A percentile compares a stretch with the other conserved stretches of the same genome.
Conservation (phyloP, 1,140 invertebrate genomes). For the Ceratoteleas bidentatus region DNA sequence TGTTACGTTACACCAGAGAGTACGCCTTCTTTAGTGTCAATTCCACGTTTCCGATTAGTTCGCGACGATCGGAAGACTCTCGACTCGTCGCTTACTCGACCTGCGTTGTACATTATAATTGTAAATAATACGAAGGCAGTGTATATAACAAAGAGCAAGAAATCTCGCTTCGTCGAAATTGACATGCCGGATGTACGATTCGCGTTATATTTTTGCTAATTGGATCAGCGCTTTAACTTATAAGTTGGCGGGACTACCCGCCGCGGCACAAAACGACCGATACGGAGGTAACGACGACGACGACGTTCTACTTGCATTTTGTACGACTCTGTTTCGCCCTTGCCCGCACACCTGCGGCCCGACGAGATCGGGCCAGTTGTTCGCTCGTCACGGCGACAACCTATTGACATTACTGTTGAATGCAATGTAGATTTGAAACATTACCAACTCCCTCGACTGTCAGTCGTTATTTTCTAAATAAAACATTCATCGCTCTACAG, state of each 20-base stretch:
- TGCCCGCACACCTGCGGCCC: constrained; percentile 15
- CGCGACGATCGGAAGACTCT: constrained; percentile 32
- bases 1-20: constrained; percentile 47
- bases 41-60: constrained; percentile 51
- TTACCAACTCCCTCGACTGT: constrained; percentile 49
- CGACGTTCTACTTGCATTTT: constrained; percentile 42
- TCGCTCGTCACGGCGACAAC: constrained; percentile 42
- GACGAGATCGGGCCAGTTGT: constrained; percentile 35
- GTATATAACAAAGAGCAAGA: constrained; percentile 63
- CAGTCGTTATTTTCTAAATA: constrained; percentile 63
- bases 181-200: constrained; percentile 42
- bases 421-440: constrained; percentile 58
- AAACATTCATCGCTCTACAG: constrained; percentile 51
- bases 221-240: constrained; percentile 45
- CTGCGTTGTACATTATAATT: constrained; percentile 74
- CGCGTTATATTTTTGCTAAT: constrained; percentile 60
- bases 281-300: constrained; percentile 13
- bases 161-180: constrained; percentile 50
- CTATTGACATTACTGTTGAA: constrained; percentile 54
- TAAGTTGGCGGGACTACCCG: constrained; percentile 53
- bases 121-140: constrained; percentile 72
- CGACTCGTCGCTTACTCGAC: constrained; percentile 55
- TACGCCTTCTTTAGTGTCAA: constrained; percentile 57
- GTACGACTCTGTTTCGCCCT: constrained; percentile 30
- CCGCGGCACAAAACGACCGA: constrained; percentile 47